Evolutionary conservation across 1,140 invertebrate genomes (phyloP).

Genomic region (Bombus confusus): DNA sequence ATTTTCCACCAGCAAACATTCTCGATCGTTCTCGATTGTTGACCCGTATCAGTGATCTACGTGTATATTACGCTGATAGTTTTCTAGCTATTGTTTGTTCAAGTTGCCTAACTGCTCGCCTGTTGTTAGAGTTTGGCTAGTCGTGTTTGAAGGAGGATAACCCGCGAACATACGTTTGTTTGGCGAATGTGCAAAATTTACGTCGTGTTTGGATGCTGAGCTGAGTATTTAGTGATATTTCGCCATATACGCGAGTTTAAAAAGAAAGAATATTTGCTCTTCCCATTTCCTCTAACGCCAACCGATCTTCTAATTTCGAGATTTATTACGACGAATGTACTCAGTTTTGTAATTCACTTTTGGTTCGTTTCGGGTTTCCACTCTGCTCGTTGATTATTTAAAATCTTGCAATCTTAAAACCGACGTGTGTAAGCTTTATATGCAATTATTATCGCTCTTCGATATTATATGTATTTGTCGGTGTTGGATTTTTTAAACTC

Average conservation of each 20-base stretch:
- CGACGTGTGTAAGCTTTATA: no score
- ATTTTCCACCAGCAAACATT: background rate
- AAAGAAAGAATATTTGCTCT: background rate
- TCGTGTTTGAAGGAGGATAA: background rate
- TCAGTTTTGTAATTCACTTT: no score
- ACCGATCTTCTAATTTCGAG: no score
- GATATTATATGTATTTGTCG: no score
- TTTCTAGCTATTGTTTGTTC: background rate
- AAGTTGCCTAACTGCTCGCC: background rate
- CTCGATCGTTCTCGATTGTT: no score
- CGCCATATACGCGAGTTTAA: background rate
- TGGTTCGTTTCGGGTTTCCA: no score
- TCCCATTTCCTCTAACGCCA: background rate
- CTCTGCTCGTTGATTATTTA: no score
- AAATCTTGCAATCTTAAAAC: no score
- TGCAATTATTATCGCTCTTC: no score
- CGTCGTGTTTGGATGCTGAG: background rate
- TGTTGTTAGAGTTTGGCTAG: background rate
- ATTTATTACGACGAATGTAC: no score
- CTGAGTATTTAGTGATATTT: background rate
- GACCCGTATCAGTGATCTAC: background rate
- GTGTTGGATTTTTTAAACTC: no score
- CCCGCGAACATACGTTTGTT: background rate
- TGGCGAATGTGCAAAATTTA: background rate
- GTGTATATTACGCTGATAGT: background rate